phyloP scores from a whole-genome alignment of 2,113 vertebrate species.

The Passer domesticus region DNA sequence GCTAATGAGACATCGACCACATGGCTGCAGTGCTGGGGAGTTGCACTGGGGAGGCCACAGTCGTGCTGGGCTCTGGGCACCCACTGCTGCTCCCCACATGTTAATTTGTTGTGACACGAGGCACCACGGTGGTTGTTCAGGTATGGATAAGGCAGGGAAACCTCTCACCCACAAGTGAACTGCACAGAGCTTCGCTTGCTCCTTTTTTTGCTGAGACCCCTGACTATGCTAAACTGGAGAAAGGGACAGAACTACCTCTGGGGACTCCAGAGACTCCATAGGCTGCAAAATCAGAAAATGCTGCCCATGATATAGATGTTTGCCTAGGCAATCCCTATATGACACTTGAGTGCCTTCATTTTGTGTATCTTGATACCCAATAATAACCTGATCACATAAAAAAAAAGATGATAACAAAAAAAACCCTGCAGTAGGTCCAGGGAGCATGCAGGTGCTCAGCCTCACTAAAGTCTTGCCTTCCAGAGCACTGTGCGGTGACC shows the following conservation, averaged over 20 bases:
- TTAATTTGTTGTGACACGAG: neutral
- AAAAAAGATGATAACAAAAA: neutral
- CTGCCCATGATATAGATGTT: neutral
- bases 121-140: fast-evolving
- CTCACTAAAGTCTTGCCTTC: neutral
- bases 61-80: neutral
- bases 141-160: neutral
- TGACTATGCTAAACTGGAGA: neutral
- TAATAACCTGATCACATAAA: neutral
- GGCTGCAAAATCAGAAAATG: neutral
- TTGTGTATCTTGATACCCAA: neutral
- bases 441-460: neutral
- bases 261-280: neutral
- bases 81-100: neutral
- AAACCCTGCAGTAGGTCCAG: fast-evolving
- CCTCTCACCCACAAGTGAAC: fast-evolving
- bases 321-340: neutral
- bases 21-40: neutral
- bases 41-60: neutral
- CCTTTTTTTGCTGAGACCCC: neutral
- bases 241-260: neutral
- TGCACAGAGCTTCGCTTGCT: neutral
- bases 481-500: neutral
- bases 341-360: neutral
- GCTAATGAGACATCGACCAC: neutral